Evolutionary conservation across 2,113 vertebrate species (phyloP).

Genomic region (Machaerirhynchus nigripectus): DNA sequence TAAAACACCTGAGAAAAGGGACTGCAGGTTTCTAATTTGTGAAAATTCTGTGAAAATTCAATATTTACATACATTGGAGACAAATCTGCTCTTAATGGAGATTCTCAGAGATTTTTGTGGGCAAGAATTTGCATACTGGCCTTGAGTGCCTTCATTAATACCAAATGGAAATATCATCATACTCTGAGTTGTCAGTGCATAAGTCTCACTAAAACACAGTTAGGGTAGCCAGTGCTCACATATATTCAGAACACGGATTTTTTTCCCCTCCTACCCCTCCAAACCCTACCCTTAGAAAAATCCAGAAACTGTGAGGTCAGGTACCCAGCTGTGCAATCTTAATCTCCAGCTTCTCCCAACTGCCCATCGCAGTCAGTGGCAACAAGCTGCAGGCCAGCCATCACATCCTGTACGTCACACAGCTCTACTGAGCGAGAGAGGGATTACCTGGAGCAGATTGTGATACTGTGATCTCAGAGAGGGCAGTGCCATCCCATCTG

Average conservation of each 20-base stretch:
- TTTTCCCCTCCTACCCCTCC: accelerated
- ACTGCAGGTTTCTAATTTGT: background rate
- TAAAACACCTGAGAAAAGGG: background rate
- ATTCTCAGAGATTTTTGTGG: background rate
- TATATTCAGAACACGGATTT: background rate
- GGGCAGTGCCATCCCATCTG: background rate
- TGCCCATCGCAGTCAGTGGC: background rate
- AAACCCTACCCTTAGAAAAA: background rate
- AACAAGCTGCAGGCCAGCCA: background rate
- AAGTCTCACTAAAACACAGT: background rate
- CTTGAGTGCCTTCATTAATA: background rate
- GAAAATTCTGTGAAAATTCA: background rate
- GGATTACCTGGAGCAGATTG: background rate
- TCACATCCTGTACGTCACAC: accelerated
- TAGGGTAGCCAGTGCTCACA: background rate
- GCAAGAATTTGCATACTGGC: background rate
- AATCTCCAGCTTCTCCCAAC: background rate
- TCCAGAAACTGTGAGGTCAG: background rate
- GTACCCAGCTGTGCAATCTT: background rate
- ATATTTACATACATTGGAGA: background rate
- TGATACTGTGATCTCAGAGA: background rate
- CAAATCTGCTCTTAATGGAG: background rate
- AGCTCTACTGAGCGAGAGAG: background rate
- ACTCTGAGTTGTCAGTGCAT: background rate
- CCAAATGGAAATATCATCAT: background rate